A percentile compares a stretch with the other conserved stretches of the same genome.
These are phyloP conservation scores for Crypturellus tataupa DNA, from an alignment of 2,797 vertebrate species.

Conservation along the genomic window DNA sequence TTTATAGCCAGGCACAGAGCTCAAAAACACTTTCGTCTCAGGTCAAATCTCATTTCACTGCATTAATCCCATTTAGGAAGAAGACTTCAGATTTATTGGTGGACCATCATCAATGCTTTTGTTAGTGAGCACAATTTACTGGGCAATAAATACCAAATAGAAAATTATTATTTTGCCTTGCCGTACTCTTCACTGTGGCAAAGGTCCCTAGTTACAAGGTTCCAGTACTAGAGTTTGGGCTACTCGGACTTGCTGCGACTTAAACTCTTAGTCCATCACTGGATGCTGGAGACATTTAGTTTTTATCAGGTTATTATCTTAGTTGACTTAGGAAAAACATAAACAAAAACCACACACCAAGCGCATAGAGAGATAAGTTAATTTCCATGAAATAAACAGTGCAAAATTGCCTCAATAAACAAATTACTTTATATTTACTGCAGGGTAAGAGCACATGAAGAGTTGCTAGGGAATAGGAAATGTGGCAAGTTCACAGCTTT, in stretches of 20 bases:
- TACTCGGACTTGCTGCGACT: background rate
- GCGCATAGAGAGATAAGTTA: background rate
- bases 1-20: background rate
- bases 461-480: background rate
- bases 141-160: background rate
- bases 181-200: background rate
- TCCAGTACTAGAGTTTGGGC: background rate
- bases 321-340: background rate
- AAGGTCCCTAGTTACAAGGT: background rate
- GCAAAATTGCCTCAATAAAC: background rate
- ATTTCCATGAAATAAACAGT: background rate
- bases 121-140: background rate
- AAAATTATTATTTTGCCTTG: background rate
- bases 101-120: background rate
- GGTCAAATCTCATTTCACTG: background rate
- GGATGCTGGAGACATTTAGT: background rate
- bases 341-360: background rate
- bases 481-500: slow-evolving; percentile 1
- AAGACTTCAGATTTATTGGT: background rate
- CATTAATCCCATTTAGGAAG: background rate
- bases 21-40: background rate
- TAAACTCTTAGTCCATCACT: background rate
- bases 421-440: fast-evolving
- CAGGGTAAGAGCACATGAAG: fast-evolving
- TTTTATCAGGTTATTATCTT: slow-evolving; percentile 35